Conservation (phyloP, 1,140 invertebrate genomes). For the Steinernema feltiae region DNA sequence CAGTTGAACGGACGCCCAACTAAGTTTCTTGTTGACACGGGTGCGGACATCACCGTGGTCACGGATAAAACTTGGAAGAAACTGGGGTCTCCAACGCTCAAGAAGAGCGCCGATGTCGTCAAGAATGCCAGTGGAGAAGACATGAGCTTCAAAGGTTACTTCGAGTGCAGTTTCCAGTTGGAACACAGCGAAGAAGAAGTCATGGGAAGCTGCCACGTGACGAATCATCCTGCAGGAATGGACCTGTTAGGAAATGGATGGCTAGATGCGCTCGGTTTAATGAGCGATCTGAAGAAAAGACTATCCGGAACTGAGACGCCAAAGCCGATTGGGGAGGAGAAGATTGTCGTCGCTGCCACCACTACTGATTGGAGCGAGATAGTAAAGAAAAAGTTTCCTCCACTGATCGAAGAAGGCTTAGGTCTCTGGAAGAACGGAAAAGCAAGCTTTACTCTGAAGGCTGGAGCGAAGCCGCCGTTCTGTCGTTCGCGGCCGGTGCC, state of each 20-base stretch:
- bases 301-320: too few relatives aligned
- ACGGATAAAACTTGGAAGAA: background rate
- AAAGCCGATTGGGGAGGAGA: too few relatives aligned
- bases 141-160: background rate
- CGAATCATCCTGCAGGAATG: background rate
- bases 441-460: slow-evolving; percentile 33
- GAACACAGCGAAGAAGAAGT: too few relatives aligned
- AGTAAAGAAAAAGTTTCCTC: background rate
- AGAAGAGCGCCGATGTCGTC: background rate
- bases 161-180: background rate
- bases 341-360: background rate
- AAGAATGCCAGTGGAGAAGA: background rate
- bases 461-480: slow-evolving; percentile 26
- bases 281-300: too few relatives aligned
- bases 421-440: background rate
- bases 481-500: slow-evolving; percentile 44
- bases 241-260: background rate
- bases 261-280: background rate
- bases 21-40: slow-evolving; percentile 6
- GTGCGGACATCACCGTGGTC: slow-evolving; percentile 9
- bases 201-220: too few relatives aligned
- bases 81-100: background rate
- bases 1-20: background rate
- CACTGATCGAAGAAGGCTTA: background rate
- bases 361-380: background rate